Conservation (phyloP, 2,797 vertebrate genomes). For the Rhadinocentrus ornatus region DNA sequence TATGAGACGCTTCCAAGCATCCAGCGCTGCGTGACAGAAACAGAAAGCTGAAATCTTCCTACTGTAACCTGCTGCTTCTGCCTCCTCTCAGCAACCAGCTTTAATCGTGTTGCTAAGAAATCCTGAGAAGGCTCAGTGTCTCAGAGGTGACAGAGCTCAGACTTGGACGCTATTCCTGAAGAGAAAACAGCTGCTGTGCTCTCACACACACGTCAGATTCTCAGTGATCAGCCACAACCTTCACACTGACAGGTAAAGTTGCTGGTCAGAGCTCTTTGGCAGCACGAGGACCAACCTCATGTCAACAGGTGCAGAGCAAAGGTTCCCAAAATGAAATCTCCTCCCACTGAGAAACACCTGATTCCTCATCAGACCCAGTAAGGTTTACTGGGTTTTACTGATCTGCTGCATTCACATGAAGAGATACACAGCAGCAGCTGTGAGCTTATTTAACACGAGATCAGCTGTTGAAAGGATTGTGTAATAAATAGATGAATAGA, state of each 20-base stretch:
- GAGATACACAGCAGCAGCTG: too few species aligned
- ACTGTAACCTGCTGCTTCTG: slow-evolving; percentile 13
- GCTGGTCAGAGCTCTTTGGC: too few species aligned
- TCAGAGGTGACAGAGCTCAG: slow-evolving; percentile 1
- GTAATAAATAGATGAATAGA: too few species aligned
- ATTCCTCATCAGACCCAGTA: too few species aligned
- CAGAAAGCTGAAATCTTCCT: not conserved
- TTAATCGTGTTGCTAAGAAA: slow-evolving; percentile 27
- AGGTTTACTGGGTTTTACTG: too few species aligned
- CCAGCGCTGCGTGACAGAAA: not conserved
- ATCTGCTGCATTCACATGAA: too few species aligned
- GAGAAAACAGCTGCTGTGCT: not conserved
- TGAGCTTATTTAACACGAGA: too few species aligned
- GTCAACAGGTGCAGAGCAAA: too few species aligned
- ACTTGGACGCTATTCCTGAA: slow-evolving; percentile 7
- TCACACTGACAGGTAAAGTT: not conserved
- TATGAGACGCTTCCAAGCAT: slow-evolving; percentile 4
- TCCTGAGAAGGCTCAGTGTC: slow-evolving; percentile 7
- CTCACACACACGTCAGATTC: not conserved
- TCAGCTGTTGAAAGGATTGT: too few species aligned
- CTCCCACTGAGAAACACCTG: too few species aligned
- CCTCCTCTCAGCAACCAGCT: slow-evolving; percentile 20
- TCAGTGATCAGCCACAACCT: not conserved
- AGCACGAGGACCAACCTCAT: too few species aligned
- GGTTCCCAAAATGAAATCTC: too few species aligned